Conservation (phyloP, 2,888 invertebrate species). For the Amiota minor region DNA sequence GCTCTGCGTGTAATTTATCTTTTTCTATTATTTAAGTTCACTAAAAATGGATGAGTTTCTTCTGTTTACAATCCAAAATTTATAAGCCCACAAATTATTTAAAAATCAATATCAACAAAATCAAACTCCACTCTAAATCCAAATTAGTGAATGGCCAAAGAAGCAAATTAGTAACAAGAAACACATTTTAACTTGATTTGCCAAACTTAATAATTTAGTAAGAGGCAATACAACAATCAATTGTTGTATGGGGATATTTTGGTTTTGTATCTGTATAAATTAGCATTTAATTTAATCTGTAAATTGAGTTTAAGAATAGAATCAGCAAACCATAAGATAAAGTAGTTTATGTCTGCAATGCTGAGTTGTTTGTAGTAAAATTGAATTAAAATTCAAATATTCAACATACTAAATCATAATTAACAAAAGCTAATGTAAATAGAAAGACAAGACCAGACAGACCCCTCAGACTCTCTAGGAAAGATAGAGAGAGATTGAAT, state of each 20-base stretch:
- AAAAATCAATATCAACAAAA: no score
- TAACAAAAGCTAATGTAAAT: conserved; percentile 9
- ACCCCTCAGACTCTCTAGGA: no score
- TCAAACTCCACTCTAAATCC: no score
- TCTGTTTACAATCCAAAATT: conserved; percentile 13
- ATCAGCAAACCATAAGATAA: conserved; percentile 13
- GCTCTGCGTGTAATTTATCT: conserved; percentile 48
- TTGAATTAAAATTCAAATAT: background rate
- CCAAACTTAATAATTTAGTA: background rate
- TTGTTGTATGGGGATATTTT: background rate
- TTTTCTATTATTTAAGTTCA: conserved; percentile 26
- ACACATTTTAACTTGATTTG: no score
- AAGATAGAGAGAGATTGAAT: conserved; percentile 9
- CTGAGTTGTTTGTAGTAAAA: background rate
- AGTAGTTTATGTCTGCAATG: background rate
- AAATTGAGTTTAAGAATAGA: background rate
- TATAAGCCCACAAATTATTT: background rate
- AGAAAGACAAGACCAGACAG: background rate
- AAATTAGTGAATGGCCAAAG: no score
- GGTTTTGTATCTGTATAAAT: conserved; percentile 15
- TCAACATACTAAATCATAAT: conserved; percentile 14
- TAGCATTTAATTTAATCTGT: conserved; percentile 13
- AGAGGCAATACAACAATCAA: background rate
- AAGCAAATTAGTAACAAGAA: no score
- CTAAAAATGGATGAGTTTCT: background rate